A percentile compares a stretch with the other conserved stretches of the same genome.
phyloP scores from a whole-genome alignment of 2,888 invertebrate species.

The Eucriotettix oculatus region DNA sequence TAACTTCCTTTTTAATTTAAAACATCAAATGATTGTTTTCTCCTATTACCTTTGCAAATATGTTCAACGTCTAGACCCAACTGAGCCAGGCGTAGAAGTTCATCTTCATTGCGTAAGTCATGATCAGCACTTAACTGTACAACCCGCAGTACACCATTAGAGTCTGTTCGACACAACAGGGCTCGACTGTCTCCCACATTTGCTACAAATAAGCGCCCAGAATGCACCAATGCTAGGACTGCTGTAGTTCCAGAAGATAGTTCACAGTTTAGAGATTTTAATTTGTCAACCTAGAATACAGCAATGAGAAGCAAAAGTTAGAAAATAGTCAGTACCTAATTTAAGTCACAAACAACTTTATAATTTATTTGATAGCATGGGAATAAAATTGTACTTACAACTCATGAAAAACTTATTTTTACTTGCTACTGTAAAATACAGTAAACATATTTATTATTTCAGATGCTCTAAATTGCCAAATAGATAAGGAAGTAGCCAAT shows the following conservation, averaged over 20 bases:
- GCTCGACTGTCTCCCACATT: slow-evolving; percentile 76
- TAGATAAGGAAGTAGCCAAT: too few species aligned
- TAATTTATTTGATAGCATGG: background rate
- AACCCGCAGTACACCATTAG: slow-evolving; percentile 57
- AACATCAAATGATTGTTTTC: too few species aligned
- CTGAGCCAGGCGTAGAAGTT: slow-evolving; percentile 56
- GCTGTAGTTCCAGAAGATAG: slow-evolving; percentile 71
- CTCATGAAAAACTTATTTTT: too few species aligned
- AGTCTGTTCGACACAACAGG: slow-evolving; percentile 60
- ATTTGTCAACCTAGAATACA: slow-evolving; percentile 33
- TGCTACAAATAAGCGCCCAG: slow-evolving; percentile 65
- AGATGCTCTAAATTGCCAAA: too few species aligned
- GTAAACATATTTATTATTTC: too few species aligned
- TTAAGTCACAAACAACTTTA: background rate
- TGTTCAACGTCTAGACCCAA: slow-evolving; percentile 56
- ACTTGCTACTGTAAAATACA: too few species aligned
- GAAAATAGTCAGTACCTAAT: slow-evolving; percentile 12
- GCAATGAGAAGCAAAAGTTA: too few species aligned
- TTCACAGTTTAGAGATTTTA: slow-evolving; percentile 59
- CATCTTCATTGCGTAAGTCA: slow-evolving; percentile 70
- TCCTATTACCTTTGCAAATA: slow-evolving; percentile 40
- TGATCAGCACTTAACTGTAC: slow-evolving; percentile 74
- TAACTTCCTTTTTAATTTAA: too few species aligned
- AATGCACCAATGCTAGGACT: slow-evolving; percentile 61
- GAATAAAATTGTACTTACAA: background rate